These are phyloP conservation scores for Lophius piscatorius DNA, from an alignment of 2,113 vertebrate genomes.

Conservation along the genomic window DNA sequence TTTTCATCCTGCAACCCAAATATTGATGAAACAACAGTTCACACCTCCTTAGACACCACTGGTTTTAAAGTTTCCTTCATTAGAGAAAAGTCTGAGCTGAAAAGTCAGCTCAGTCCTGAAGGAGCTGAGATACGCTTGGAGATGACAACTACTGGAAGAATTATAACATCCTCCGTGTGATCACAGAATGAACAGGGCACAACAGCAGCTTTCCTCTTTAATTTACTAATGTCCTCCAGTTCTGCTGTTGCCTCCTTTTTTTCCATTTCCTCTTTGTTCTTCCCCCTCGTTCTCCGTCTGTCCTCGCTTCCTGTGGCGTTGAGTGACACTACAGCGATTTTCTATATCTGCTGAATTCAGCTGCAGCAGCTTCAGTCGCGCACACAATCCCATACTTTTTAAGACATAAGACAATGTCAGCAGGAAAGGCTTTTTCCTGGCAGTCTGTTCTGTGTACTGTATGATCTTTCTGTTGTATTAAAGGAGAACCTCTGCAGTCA, in stretches of 20 bases:
- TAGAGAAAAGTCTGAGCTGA: neutral
- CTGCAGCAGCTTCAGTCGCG: constrained; percentile 46
- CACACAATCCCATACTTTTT: constrained; percentile 33
- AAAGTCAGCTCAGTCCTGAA: neutral
- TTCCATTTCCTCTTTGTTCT: constrained; percentile 43
- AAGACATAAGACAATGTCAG: constrained; percentile 73
- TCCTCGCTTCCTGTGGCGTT: constrained; percentile 48
- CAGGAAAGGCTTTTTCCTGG: constrained; percentile 58
- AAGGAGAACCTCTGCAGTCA: constrained; percentile 69
- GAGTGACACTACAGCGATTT: constrained; percentile 59
- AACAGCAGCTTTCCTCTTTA: constrained; percentile 10
- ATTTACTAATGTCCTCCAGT: constrained; percentile 29
- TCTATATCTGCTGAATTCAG: constrained; percentile 73
- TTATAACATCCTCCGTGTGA: neutral
- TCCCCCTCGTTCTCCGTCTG: constrained; percentile 7
- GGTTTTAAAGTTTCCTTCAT: neutral
- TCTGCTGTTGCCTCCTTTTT: constrained; percentile 39
- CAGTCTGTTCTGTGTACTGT: constrained; percentile 49
- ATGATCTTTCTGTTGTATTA: constrained; percentile 63
- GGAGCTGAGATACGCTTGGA: neutral
- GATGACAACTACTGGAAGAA: neutral
- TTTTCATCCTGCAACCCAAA: neutral
- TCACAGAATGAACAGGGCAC: constrained; percentile 1
- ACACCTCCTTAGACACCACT: too few species aligned
- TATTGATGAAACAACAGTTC: too few species aligned